Conservation (phyloP, 2,113 vertebrate species). For the Struthio camelus region DNA sequence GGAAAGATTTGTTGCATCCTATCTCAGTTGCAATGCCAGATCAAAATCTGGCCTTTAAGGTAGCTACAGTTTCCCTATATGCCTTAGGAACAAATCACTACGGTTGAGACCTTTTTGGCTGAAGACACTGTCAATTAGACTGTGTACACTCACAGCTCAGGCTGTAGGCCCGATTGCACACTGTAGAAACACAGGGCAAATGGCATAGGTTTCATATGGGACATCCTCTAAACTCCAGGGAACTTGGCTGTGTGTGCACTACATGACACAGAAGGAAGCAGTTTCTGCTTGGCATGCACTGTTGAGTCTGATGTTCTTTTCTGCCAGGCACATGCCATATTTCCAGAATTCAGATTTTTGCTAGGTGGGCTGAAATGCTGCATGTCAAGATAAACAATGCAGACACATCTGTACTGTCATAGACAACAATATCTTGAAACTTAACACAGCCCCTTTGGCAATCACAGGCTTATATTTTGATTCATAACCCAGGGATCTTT, state of each 20-base stretch:
- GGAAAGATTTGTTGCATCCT: background rate
- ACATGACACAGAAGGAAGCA: background rate
- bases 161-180: background rate
- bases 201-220: background rate
- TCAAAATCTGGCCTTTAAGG: background rate
- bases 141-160: background rate
- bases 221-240: background rate
- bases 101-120: background rate
- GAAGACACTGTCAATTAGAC: background rate
- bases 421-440: background rate
- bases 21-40: background rate
- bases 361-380: background rate
- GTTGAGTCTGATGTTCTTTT: background rate
- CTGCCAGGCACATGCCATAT: background rate
- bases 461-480: background rate
- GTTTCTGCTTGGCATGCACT: background rate
- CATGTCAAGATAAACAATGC: background rate
- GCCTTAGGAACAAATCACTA: background rate
- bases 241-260: background rate
- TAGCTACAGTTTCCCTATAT: background rate
- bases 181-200: background rate
- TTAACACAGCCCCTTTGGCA: background rate
- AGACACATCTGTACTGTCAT: background rate
- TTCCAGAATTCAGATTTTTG: background rate
- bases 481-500: background rate